A percentile compares a stretch with the other conserved stretches of the same genome.
Conservation (phyloP, 2,888 invertebrate genomes). For the Chrysolina oricalcia region DNA sequence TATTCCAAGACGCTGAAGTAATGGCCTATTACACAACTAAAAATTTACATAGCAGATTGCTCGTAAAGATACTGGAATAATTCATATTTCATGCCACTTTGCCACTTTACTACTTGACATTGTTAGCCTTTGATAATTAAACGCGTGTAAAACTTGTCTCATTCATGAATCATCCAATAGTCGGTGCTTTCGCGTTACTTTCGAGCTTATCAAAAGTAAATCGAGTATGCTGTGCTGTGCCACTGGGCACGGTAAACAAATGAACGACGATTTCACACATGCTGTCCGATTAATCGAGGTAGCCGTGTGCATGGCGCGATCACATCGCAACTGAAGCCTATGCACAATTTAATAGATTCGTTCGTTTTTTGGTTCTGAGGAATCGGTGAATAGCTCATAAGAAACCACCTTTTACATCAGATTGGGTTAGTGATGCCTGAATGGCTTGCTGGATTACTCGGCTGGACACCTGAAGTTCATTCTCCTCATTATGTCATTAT, state of each 20-base stretch:
- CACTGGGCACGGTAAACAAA: conserved; percentile 53
- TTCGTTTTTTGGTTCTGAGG: conserved; percentile 17
- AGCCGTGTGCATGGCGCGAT: conserved; percentile 36
- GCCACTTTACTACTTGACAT: conserved; percentile 42
- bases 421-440: not conserved
- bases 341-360: conserved; percentile 34
- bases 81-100: conserved; percentile 50
- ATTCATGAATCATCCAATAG: conserved; percentile 17
- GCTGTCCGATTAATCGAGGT: conserved; percentile 59
- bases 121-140: conserved; percentile 43
- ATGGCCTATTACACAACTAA: conserved; percentile 29
- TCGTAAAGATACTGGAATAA: conserved; percentile 44
- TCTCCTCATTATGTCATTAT: too few relatives aligned
- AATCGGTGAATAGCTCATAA: not conserved
- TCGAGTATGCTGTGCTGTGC: conserved; percentile 44
- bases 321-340: conserved; percentile 30
- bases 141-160: conserved; percentile 45
- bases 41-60: conserved; percentile 40
- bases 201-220: conserved; percentile 34
- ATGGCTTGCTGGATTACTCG: not conserved
- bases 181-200: conserved; percentile 2
- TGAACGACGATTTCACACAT: conserved; percentile 62
- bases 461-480: not conserved
- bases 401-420: conserved; percentile 4
- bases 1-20: conserved; percentile 7